Conservation (phyloP, 2,888 invertebrate genomes). For the Branchellion lobata region DNA sequence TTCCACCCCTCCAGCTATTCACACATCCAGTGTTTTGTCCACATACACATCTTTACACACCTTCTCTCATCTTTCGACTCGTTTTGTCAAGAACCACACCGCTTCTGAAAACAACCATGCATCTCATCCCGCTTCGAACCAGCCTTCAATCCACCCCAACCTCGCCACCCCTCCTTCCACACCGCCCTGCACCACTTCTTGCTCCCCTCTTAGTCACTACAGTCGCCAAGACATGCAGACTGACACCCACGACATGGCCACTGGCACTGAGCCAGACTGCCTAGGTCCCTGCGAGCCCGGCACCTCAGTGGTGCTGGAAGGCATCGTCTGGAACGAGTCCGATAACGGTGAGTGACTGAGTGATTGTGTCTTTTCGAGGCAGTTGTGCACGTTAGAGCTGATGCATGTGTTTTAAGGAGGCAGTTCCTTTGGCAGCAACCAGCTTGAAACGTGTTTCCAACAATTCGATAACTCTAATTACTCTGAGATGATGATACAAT, state of each 20-base stretch:
- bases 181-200: not conserved
- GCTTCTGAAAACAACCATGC: not conserved
- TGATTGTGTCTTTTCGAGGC: not conserved
- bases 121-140: not conserved
- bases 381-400: too few relatives aligned
- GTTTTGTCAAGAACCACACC: too few relatives aligned
- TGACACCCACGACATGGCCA: constrained; percentile 73
- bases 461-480: too few relatives aligned
- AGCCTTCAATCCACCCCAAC: not conserved
- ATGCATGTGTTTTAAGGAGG: too few relatives aligned
- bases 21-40: not conserved
- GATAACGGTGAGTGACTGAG: constrained; percentile 66
- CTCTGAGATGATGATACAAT: too few relatives aligned
- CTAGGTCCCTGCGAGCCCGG: constrained; percentile 96
- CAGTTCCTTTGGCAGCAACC: too few relatives aligned
- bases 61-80: not conserved
- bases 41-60: not conserved
- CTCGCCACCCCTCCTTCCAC: not conserved
- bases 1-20: not conserved
- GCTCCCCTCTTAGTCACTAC: not conserved
- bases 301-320: constrained; percentile 91
- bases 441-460: too few relatives aligned
- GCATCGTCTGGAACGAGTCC: constrained; percentile 98
- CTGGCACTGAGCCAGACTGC: constrained; percentile 93
- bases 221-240: constrained; percentile 35